phyloP scores from a whole-genome alignment of 2,113 vertebrate genomes.

The Stercorarius parasiticus region DNA sequence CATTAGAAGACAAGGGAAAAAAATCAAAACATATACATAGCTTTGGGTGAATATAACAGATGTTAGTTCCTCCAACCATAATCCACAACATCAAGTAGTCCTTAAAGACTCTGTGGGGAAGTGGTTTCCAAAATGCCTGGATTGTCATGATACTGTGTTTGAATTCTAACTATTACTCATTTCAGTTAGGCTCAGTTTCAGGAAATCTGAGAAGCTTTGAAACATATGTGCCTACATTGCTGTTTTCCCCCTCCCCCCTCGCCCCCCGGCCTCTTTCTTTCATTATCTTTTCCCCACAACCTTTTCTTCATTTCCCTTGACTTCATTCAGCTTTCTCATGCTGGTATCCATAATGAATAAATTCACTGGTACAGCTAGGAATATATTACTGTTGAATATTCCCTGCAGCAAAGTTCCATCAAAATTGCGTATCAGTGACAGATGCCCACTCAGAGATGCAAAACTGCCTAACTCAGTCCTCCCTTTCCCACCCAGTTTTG shows the following conservation, averaged over 20 bases:
- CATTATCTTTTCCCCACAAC: constrained; percentile 38
- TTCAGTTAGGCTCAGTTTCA: constrained; percentile 42
- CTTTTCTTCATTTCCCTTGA: constrained; percentile 26
- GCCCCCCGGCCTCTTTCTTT: background rate
- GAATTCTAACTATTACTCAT: constrained; percentile 31
- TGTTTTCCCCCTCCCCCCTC: background rate
- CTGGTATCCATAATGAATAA: constrained; percentile 44
- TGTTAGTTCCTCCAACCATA: background rate
- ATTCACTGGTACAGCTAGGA: constrained; percentile 36
- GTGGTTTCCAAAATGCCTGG: constrained; percentile 33
- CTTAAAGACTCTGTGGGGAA: background rate
- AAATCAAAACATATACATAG: background rate
- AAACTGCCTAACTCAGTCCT: constrained; percentile 22
- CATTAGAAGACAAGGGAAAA: background rate
- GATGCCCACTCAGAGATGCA: constrained; percentile 42
- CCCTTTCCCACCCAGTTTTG: background rate
- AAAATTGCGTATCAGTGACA: constrained; percentile 48
- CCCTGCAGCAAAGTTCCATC: constrained; percentile 42
- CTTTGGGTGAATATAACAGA: constrained; percentile 19
- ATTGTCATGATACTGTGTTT: background rate
- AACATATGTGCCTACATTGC: constrained; percentile 28
- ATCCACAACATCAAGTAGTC: background rate
- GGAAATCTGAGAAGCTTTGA: constrained; percentile 44
- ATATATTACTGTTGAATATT: constrained; percentile 54
- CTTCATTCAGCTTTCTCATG: constrained; percentile 43